These are phyloP conservation scores for Meloidogyne chitwoodi DNA, from an alignment of 1,140 invertebrate species.

Conservation along the genomic window DNA sequence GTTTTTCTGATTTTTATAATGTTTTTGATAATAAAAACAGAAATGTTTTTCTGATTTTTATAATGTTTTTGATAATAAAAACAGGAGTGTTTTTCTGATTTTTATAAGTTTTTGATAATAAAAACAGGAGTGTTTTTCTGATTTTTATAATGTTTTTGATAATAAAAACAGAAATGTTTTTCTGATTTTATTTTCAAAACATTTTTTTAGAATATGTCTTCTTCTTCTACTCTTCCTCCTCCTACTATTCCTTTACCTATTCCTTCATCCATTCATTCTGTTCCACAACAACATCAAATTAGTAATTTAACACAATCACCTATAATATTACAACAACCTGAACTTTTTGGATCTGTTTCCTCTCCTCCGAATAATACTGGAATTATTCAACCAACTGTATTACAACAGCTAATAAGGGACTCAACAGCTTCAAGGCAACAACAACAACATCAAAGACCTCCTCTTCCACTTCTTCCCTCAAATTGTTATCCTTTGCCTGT, in stretches of 20 bases:
- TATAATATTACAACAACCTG: background rate
- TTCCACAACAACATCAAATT: background rate
- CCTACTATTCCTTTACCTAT: background rate
- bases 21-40: no score
- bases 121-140: no score
- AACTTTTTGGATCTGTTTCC: background rate
- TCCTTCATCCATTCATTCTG: background rate
- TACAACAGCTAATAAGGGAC: background rate
- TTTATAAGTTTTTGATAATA: no score
- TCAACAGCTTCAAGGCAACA: background rate
- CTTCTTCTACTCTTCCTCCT: background rate
- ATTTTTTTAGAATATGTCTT: background rate
- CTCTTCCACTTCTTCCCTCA: background rate
- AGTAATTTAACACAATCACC: background rate
- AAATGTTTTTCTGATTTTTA: no score
- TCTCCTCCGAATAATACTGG: background rate
- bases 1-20: no score
- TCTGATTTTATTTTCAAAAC: no score
- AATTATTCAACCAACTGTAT: background rate
- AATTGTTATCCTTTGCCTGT: background rate
- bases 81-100: no score
- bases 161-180: no score
- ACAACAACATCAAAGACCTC: background rate
- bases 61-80: no score
- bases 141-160: no score